Evolutionary conservation across 2,888 invertebrate species (phyloP).

Genomic region (Stenodera caucasica): DNA sequence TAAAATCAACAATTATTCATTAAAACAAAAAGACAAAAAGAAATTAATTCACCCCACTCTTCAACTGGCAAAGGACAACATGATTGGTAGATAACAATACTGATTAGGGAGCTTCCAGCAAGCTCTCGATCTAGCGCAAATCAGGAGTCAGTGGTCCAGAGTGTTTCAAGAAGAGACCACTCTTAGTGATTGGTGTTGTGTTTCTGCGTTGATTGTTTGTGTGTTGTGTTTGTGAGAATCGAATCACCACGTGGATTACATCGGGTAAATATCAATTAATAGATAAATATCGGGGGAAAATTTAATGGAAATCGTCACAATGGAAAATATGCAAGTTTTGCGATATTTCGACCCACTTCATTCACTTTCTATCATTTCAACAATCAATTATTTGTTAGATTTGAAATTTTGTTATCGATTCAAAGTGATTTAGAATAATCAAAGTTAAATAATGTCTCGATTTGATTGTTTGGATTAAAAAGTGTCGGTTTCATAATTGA

Average conservation of each 20-base stretch:
- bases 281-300: background rate
- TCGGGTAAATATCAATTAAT: slow-evolving; percentile 28
- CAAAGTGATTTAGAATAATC: background rate
- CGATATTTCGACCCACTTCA: too few species aligned
- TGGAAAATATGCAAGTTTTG: background rate
- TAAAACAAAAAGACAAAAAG: background rate
- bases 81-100: slow-evolving; percentile 28
- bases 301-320: background rate
- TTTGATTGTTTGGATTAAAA: slow-evolving; percentile 30
- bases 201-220: slow-evolving; percentile 19
- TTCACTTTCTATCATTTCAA: background rate
- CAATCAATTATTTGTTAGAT: too few species aligned
- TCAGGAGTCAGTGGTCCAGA: slow-evolving; percentile 31
- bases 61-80: slow-evolving; percentile 23
- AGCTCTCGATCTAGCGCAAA: slow-evolving; percentile 28
- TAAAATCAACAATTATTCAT: background rate
- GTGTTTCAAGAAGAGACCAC: slow-evolving; percentile 30
- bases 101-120: slow-evolving; percentile 30
- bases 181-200: slow-evolving; percentile 27
- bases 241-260: slow-evolving; percentile 30
- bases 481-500: slow-evolving; percentile 34
- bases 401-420: too few species aligned
- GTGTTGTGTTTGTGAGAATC: slow-evolving; percentile 25
- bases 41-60: slow-evolving; percentile 21
- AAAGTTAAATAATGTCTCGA: slow-evolving; percentile 8